phyloP scores from a whole-genome alignment of 1,140 invertebrate species.

The Aporrectodea caliginosa region DNA sequence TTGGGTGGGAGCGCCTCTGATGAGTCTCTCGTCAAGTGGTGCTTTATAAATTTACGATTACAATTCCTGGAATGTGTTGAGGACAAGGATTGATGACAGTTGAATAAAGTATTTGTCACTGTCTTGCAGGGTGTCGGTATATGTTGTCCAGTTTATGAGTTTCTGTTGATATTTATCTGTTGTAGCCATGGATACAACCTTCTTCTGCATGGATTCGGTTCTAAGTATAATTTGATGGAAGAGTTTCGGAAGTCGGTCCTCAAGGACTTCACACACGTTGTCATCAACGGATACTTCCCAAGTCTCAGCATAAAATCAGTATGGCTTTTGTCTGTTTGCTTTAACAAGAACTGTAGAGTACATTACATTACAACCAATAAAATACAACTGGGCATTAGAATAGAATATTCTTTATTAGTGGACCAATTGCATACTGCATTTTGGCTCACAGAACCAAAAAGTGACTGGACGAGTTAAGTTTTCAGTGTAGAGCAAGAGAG shows the following conservation, averaged over 20 bases:
- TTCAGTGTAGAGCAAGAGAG: too few species aligned
- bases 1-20: background rate
- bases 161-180: constrained; percentile 54
- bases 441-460: background rate
- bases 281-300: constrained; percentile 89
- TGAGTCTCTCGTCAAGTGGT: too few species aligned
- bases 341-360: too few species aligned
- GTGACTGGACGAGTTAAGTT: too few species aligned
- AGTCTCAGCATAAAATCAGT: constrained; percentile 79
- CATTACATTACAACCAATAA: too few species aligned
- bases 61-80: background rate
- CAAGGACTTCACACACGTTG: constrained; percentile 65
- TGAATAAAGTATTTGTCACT: constrained; percentile 31
- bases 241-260: constrained; percentile 70
- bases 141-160: too few species aligned
- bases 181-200: constrained; percentile 81
- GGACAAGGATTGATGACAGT: background rate
- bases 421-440: too few species aligned
- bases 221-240: constrained; percentile 74
- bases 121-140: constrained; percentile 24
- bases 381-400: too few species aligned
- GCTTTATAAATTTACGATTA: constrained; percentile 5
- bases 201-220: constrained; percentile 81
- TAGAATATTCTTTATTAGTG: too few species aligned
- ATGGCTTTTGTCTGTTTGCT: constrained; percentile 34